A percentile compares a stretch with the other conserved stretches of the same genome.
These are phyloP conservation scores for Apamea sordens DNA, from an alignment of 2,888 invertebrate species.

Conservation along the genomic window DNA sequence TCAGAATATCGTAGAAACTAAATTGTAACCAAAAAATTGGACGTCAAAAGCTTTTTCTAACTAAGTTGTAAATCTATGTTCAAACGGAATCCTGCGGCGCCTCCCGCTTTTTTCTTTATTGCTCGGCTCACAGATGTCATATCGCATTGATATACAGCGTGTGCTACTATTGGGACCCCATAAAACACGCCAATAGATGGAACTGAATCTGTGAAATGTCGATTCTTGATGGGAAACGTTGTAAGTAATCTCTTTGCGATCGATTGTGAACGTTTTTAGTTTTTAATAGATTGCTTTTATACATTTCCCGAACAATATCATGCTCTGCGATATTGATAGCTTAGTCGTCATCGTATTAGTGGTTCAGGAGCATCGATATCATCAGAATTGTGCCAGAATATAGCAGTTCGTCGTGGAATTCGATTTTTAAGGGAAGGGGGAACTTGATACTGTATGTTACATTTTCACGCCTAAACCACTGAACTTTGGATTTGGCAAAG, in stretches of 20 bases:
- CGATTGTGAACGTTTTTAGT: neutral
- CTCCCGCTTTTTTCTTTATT: conserved; percentile 61
- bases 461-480: too few species aligned
- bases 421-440: too few species aligned
- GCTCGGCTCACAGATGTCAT: conserved; percentile 62
- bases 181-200: conserved; percentile 59
- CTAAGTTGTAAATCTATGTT: conserved; percentile 62
- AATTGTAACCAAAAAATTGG: conserved; percentile 35
- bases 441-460: too few species aligned
- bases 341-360: neutral
- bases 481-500: too few species aligned
- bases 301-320: neutral
- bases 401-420: neutral
- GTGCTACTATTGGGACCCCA: conserved; percentile 53
- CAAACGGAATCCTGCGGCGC: conserved; percentile 53
- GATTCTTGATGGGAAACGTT: conserved; percentile 30
- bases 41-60: conserved; percentile 45
- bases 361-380: neutral
- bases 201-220: conserved; percentile 51
- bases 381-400: neutral
- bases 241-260: conserved; percentile 29
- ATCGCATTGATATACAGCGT: conserved; percentile 59
- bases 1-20: neutral
- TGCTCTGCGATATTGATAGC: neutral
- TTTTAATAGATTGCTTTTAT: neutral